These are phyloP conservation scores for Heliconius melpomene DNA, from an alignment of 1,140 invertebrate genomes.

Conservation along the genomic window DNA sequence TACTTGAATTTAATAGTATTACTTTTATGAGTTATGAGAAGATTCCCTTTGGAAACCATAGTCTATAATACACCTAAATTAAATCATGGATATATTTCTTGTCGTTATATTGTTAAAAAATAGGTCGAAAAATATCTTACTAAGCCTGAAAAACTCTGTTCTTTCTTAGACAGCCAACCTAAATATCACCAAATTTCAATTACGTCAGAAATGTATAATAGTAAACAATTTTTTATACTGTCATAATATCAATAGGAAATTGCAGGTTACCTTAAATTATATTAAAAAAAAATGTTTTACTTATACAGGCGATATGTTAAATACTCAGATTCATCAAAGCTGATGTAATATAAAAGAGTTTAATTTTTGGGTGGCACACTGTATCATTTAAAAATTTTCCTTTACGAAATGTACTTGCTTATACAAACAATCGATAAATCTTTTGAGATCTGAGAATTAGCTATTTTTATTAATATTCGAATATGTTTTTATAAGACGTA, in stretches of 20 bases:
- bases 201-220: too few relatives aligned
- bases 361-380: not conserved
- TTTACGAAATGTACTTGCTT: slow-evolving; percentile 1
- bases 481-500: not conserved
- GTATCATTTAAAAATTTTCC: not conserved
- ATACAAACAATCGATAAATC: not conserved
- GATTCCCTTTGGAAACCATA: not conserved
- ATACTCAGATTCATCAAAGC: not conserved
- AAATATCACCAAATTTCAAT: too few relatives aligned
- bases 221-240: not conserved
- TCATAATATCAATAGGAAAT: not conserved
- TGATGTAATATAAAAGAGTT: not conserved
- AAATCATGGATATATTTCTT: too few relatives aligned
- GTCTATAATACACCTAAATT: too few relatives aligned
- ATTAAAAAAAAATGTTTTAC: too few relatives aligned
- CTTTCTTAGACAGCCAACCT: not conserved
- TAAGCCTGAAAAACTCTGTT: not conserved
- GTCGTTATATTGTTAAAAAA: too few relatives aligned
- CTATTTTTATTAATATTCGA: not conserved
- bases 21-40: not conserved
- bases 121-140: too few relatives aligned
- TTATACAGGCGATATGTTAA: not conserved
- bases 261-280: not conserved
- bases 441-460: not conserved
- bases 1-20: not conserved